Percentiles rank a stretch among this genome's conserved stretches.
phyloP scores from a whole-genome alignment of 1,140 invertebrate species.

The Drosophila orena region DNA sequence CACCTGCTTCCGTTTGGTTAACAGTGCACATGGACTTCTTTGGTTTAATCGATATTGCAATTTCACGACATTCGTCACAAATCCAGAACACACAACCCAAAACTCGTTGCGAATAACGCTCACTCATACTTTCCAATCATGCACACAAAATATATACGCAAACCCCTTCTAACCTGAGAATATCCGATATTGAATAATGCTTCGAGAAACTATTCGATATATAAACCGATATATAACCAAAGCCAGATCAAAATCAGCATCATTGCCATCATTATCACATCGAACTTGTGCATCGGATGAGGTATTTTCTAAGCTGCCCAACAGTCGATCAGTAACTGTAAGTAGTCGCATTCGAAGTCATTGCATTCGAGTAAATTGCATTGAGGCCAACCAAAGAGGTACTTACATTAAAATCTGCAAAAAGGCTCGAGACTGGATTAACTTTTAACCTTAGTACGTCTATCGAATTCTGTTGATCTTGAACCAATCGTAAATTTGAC shows the following conservation, averaged over 20 bases:
- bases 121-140: constrained; percentile 1
- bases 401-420: constrained; percentile 6
- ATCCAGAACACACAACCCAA: background rate
- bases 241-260: constrained; percentile 29
- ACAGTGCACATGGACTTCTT: constrained; percentile 34
- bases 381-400: constrained; percentile 23
- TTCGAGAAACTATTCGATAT: constrained; percentile 24
- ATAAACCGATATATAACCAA: constrained; percentile 13
- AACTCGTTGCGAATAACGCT: background rate
- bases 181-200: constrained; percentile 21
- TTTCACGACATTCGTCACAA: constrained; percentile 9
- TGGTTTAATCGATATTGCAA: constrained; percentile 22
- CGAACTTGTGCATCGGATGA: constrained; percentile 23
- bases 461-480: constrained; percentile 12
- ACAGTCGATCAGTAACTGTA: constrained; percentile 39
- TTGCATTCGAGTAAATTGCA: constrained; percentile 15
- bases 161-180: constrained; percentile 5
- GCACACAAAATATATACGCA: constrained; percentile 2
- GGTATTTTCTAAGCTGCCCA: constrained; percentile 22
- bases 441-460: constrained; percentile 19
- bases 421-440: constrained; percentile 13
- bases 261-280: constrained; percentile 26
- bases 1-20: constrained; percentile 25
- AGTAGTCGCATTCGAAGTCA: constrained; percentile 30
- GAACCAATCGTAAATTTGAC: constrained; percentile 20